Conservation (phyloP, 2,797 vertebrate genomes). For the Garrulus glandarius region DNA sequence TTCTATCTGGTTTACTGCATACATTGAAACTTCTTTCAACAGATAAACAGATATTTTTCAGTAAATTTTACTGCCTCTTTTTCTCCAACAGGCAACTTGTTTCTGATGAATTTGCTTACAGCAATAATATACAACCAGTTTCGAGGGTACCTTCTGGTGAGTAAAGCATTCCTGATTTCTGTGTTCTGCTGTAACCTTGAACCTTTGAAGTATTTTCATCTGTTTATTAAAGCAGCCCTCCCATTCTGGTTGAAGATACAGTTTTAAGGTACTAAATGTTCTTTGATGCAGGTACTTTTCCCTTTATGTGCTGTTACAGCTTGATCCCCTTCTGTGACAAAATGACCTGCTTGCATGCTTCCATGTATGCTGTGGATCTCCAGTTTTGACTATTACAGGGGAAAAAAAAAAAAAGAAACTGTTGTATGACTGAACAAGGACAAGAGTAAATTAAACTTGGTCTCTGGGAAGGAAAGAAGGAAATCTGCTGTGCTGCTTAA, state of each 20-base stretch:
- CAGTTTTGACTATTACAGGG: background rate
- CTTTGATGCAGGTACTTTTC: background rate
- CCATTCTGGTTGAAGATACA: background rate
- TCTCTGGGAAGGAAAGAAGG: background rate
- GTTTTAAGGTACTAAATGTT: background rate
- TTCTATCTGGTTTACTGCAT: background rate
- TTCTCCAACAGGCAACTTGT: conserved; percentile 84
- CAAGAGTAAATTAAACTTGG: background rate
- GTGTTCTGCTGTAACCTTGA: background rate
- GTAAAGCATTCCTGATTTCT: background rate
- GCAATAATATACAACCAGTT: conserved; percentile 98
- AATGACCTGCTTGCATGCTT: background rate
- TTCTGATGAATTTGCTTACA: conserved; percentile 94
- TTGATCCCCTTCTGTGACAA: background rate
- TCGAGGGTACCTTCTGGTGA: conserved; percentile 94
- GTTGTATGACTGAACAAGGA: background rate
- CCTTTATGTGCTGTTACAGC: background rate
- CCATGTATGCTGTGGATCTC: background rate
- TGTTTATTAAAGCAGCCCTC: background rate
- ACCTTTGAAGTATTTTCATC: background rate
- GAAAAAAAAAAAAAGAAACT: background rate
- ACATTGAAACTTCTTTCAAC: background rate
- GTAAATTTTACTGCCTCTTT: background rate
- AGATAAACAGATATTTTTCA: background rate
- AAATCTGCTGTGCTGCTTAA: background rate